Conservation (phyloP, 2,113 vertebrate species). For the Campylomormyrus tamandua region DNA sequence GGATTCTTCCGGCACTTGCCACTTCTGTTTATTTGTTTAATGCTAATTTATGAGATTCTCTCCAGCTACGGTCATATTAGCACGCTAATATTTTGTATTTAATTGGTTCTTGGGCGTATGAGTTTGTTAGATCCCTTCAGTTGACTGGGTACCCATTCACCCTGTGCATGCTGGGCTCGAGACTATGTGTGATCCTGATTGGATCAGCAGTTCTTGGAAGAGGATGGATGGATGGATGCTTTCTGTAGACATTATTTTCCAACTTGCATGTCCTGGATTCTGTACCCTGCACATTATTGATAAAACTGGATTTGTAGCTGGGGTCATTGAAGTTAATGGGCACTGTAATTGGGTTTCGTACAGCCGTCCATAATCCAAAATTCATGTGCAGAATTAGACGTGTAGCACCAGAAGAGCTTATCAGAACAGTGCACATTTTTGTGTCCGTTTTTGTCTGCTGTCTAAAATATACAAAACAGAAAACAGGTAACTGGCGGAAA, state of each 20-base stretch:
- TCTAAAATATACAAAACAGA: background rate
- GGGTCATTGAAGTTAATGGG: background rate
- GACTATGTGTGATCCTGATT: background rate
- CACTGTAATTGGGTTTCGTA: background rate
- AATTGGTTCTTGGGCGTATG: background rate
- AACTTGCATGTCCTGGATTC: background rate
- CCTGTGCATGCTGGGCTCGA: background rate
- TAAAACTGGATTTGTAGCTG: background rate
- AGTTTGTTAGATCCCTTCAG: background rate
- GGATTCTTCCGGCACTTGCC: background rate
- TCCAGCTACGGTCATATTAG: background rate
- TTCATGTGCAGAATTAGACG: background rate
- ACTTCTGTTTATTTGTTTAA: background rate
- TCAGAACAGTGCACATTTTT: background rate
- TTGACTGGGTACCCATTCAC: background rate
- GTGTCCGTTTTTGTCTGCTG: background rate
- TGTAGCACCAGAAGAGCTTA: background rate
- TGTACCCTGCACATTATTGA: background rate
- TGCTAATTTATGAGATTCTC: background rate
- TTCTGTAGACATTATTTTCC: background rate
- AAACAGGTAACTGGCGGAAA: background rate
- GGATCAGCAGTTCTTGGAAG: background rate
- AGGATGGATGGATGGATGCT: background rate
- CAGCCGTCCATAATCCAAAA: background rate
- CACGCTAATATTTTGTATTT: background rate